A percentile compares a stretch with the other conserved stretches of the same genome.
Conservation (phyloP, 2,888 invertebrate species). For the Agrenia bidenticulata region DNA sequence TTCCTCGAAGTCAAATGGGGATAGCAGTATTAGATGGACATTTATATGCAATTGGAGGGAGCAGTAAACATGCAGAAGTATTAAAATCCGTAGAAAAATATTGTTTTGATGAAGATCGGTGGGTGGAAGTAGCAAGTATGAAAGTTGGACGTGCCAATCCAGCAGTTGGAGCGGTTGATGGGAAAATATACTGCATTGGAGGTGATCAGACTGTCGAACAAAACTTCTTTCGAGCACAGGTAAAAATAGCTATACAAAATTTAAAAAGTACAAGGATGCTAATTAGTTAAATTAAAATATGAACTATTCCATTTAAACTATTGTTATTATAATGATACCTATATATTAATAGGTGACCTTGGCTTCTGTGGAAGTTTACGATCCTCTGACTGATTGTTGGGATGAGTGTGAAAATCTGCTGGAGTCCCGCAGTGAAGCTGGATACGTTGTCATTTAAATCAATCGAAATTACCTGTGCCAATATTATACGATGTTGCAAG, state of each 20-base stretch:
- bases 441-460: constrained; percentile 70
- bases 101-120: constrained; percentile 76
- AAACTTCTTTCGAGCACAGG: constrained; percentile 80
- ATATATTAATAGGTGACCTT: constrained; percentile 61
- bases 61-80: constrained; percentile 75
- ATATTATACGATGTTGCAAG: too few species aligned
- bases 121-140: constrained; percentile 75
- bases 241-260: constrained; percentile 56
- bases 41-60: constrained; percentile 87
- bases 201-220: constrained; percentile 79
- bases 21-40: constrained; percentile 66
- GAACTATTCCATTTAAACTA: too few species aligned
- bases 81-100: constrained; percentile 80
- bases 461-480: not conserved
- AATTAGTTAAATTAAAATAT: too few species aligned
- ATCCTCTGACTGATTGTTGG: constrained; percentile 77
- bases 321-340: too few species aligned
- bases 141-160: constrained; percentile 76
- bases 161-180: constrained; percentile 81
- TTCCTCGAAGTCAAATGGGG: constrained; percentile 83
- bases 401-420: constrained; percentile 75
- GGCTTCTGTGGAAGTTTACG: constrained; percentile 79
- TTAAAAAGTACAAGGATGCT: constrained; percentile 1
- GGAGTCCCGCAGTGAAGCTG: constrained; percentile 82
- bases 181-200: constrained; percentile 78